Evolutionary conservation across 2,888 invertebrate genomes (phyloP).

Genomic region (Sminthurides aquaticus): DNA sequence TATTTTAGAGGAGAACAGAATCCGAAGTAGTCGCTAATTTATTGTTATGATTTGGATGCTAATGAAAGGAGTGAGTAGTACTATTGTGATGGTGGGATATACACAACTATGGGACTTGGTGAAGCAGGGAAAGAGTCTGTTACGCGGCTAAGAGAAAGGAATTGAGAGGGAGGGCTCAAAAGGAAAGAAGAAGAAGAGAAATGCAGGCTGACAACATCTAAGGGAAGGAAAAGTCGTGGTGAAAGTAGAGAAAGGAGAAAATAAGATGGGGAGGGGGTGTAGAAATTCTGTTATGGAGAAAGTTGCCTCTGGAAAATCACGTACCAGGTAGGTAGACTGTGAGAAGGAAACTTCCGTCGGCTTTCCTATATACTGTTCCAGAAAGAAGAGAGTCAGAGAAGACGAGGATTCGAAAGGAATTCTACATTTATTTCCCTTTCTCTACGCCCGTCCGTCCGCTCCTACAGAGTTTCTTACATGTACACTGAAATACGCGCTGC

Average conservation of each 20-base stretch:
- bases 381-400: not conserved
- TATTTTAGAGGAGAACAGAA: too few relatives aligned
- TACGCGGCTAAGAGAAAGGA: not conserved
- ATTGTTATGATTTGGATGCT: slow-evolving; percentile 27
- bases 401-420: not conserved
- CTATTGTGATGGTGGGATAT: not conserved
- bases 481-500: too few relatives aligned
- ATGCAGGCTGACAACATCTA: not conserved
- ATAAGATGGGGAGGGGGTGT: not conserved
- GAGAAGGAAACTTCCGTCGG: not conserved
- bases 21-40: slow-evolving; percentile 20
- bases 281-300: not conserved
- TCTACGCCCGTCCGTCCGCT: too few relatives aligned
- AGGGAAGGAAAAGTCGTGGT: not conserved
- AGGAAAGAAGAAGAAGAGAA: not conserved
- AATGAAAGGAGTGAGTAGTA: slow-evolving; percentile 20
- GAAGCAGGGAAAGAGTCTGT: not conserved
- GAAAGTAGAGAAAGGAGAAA: not conserved
- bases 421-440: not conserved
- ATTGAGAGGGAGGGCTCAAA: not conserved
- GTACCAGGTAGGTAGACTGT: not conserved
- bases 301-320: not conserved
- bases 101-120: too few relatives aligned
- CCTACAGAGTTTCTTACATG: too few relatives aligned
- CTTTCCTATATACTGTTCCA: not conserved